Percentiles rank a stretch among this genome's conserved stretches.
Evolutionary conservation across 2,888 invertebrate genomes (phyloP).

Genomic region (Tenthredo livida): DNA sequence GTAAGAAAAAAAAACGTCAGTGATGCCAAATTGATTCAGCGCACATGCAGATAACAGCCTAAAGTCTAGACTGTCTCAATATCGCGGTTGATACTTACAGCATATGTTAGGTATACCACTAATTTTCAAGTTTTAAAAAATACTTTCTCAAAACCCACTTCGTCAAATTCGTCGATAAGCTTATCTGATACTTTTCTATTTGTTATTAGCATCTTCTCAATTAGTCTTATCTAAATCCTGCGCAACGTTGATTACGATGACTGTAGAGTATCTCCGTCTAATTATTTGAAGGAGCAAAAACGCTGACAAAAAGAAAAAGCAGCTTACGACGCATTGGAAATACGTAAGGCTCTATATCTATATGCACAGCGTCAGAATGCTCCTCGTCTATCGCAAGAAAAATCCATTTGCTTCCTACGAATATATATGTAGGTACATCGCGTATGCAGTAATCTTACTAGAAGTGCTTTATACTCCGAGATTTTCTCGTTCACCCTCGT

Average conservation of each 20-base stretch:
- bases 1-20: background rate
- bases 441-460: background rate
- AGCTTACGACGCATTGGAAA: conserved; percentile 1
- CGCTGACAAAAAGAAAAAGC: background rate
- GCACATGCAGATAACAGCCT: background rate
- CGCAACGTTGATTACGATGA: background rate
- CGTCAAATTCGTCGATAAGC: background rate
- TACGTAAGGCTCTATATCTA: background rate
- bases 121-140: background rate
- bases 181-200: background rate
- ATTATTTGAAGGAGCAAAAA: background rate
- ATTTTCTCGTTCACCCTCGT: background rate
- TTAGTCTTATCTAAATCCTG: background rate
- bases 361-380: background rate
- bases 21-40: background rate
- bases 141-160: background rate
- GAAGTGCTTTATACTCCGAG: background rate
- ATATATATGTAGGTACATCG: background rate
- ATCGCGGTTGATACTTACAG: background rate
- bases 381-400: background rate
- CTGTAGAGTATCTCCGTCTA: background rate
- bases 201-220: background rate
- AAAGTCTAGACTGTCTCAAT: background rate
- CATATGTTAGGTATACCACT: background rate
- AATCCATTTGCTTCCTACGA: background rate